Evolutionary conservation across 2,797 vertebrate species (phyloP), one percentile per base, ranked within the genome.

Genomic region (Artibeus lituratus): DNA sequence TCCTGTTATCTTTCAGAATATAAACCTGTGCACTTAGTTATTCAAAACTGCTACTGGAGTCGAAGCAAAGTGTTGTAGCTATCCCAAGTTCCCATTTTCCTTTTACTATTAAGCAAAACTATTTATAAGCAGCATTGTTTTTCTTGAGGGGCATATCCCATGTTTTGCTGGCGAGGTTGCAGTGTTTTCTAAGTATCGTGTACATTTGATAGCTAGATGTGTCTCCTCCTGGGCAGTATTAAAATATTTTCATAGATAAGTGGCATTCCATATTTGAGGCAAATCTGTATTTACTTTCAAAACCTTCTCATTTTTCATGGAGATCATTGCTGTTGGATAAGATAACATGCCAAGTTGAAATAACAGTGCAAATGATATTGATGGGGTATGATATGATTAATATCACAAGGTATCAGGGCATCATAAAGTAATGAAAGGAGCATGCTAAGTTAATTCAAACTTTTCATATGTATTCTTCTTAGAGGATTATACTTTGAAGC

Each of bases 211-310:
- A 91, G 57, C 47, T 87, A 53, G 0, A 1, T 11, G 3, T n/a
- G 18, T 15, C 49, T 37, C 19, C 62, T 91, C 53, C 59, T 96
- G 78, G 88, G 87, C 49, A 94, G 62, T 26, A 67, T 70, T n/a
- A 88, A 94, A 53, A 67, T 39, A 91, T 96, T 92, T 91, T 42
- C 82, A 94, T 94, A 97, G 70, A 2, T 94, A 96, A 97, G 59
- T 85, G 92, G 67, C 26, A 80, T 76, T 76, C 35, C 16, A 86
- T 85, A 47, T 37, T 92, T 37, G 2, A 88, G 5, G 51, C 39
- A 42, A 42, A 42, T 42, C 39, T 7, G 39, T 42, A 42, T 42
- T 42, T 42, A 1, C 49, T 85, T 49, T 55, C 90, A 62, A 97
- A 91, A 57, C 57, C 1, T 35, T 80, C 22, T 90, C 82, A 82